phyloP scores from a whole-genome alignment of 2,113 vertebrate genomes.

The Microcebus tavaratra region DNA sequence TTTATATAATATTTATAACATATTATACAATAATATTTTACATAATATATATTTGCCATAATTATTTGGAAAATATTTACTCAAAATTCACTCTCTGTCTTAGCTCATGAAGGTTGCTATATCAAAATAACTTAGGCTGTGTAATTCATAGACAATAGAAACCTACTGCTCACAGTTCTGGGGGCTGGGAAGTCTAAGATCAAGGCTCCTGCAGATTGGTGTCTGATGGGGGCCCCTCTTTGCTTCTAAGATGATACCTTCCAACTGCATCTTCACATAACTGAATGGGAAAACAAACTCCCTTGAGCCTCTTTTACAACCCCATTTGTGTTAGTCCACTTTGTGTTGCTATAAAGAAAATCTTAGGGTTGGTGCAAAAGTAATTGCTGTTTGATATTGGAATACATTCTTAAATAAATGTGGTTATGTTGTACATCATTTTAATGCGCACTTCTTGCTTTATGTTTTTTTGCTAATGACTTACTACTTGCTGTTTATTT shows the following conservation, averaged over 20 bases:
- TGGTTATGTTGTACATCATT: too few relatives aligned
- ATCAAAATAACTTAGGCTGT: not conserved
- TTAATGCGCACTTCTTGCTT: too few relatives aligned
- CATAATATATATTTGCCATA: not conserved
- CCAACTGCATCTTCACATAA: not conserved
- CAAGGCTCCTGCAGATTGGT: too few relatives aligned
- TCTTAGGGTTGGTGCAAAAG: too few relatives aligned
- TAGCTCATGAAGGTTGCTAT: not conserved
- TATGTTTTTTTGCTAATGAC: too few relatives aligned
- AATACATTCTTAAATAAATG: too few relatives aligned
- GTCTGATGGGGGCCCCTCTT: not conserved
- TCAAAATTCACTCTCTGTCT: not conserved
- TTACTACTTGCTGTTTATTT: too few relatives aligned
- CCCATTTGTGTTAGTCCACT: too few relatives aligned
- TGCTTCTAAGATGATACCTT: not conserved
- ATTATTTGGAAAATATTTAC: not conserved
- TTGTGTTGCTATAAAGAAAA: too few relatives aligned
- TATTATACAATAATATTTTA: not conserved
- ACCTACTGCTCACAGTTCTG: not conserved
- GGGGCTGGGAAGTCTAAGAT: not conserved
- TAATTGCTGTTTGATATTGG: too few relatives aligned
- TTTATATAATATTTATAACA: not conserved
- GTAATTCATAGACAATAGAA: not conserved
- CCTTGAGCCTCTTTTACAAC: too few relatives aligned
- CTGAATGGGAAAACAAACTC: too few relatives aligned